Percentiles rank a stretch among this genome's conserved stretches.
Evolutionary conservation across 1,140 invertebrate genomes (phyloP).

Genomic region (Pogonognathellus flavescens): DNA sequence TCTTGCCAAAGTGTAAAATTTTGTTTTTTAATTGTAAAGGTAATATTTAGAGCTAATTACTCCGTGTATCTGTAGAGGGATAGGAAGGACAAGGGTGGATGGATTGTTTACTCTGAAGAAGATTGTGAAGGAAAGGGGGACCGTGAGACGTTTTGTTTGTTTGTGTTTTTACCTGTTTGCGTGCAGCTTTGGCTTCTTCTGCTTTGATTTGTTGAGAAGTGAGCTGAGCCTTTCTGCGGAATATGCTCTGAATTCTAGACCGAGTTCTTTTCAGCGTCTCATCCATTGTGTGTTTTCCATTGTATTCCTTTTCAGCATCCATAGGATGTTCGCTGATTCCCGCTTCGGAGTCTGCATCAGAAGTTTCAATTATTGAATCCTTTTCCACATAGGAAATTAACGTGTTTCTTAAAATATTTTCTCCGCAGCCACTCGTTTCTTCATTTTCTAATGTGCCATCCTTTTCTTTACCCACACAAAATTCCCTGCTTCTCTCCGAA

Average conservation of each 20-base stretch:
- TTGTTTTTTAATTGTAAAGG: too few species aligned
- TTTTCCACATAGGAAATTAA: not conserved
- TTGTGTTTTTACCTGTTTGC: constrained; percentile 69
- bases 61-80: too few species aligned
- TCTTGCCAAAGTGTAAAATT: too few species aligned
- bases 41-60: too few species aligned
- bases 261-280: not conserved
- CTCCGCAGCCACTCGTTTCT: too few species aligned
- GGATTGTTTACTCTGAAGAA: too few species aligned
- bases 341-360: not conserved
- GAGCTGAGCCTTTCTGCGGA: constrained; percentile 3
- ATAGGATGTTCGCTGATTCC: not conserved
- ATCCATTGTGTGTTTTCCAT: not conserved
- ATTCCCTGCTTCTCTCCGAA: not conserved
- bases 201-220: constrained; percentile 56
- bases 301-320: not conserved
- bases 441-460: not conserved
- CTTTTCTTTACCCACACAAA: not conserved
- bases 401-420: not conserved
- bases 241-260: not conserved
- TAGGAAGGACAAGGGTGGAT: too few species aligned
- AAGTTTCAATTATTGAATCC: not conserved
- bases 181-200: constrained; percentile 69
- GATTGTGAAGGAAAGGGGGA: too few species aligned
- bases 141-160: too few species aligned